phyloP scores from a whole-genome alignment of 1,140 invertebrate species.

The Euwallacea similis region DNA sequence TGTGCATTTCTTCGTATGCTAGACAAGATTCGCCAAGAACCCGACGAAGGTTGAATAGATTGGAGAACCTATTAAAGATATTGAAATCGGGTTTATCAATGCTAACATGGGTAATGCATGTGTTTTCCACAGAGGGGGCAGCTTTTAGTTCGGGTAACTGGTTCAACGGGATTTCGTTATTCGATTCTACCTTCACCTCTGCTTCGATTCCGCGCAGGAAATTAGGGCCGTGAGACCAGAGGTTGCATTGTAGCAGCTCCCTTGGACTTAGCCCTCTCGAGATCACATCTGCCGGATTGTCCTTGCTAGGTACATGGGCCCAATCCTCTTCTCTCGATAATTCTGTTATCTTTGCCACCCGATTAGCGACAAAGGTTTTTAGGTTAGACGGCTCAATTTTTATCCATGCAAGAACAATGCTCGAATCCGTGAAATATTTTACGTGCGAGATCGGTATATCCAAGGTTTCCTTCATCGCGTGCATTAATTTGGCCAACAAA shows the following conservation, averaged over 20 bases:
- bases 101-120: background rate
- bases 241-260: slow-evolving; percentile 34
- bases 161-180: background rate
- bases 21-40: background rate
- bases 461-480: slow-evolving; percentile 10
- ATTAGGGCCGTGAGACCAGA: slow-evolving; percentile 51
- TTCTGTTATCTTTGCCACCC: slow-evolving; percentile 50
- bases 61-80: background rate
- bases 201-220: slow-evolving; percentile 6
- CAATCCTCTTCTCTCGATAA: slow-evolving; percentile 43
- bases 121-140: background rate
- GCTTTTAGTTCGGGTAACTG: background rate
- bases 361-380: slow-evolving; percentile 46
- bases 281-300: slow-evolving; percentile 54
- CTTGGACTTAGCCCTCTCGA: slow-evolving; percentile 50
- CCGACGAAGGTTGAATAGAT: background rate
- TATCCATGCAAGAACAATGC: slow-evolving; percentile 49
- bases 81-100: background rate
- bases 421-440: slow-evolving; percentile 54
- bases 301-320: slow-evolving; percentile 47
- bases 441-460: slow-evolving; percentile 12
- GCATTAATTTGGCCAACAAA: slow-evolving; percentile 32
- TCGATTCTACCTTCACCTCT: background rate
- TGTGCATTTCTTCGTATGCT: background rate
- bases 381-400: slow-evolving; percentile 13